Evolutionary conservation across 2,797 vertebrate species (phyloP), one percentile per base, ranked within the genome.

Genomic region (Pseudomugil tenellus): DNA sequence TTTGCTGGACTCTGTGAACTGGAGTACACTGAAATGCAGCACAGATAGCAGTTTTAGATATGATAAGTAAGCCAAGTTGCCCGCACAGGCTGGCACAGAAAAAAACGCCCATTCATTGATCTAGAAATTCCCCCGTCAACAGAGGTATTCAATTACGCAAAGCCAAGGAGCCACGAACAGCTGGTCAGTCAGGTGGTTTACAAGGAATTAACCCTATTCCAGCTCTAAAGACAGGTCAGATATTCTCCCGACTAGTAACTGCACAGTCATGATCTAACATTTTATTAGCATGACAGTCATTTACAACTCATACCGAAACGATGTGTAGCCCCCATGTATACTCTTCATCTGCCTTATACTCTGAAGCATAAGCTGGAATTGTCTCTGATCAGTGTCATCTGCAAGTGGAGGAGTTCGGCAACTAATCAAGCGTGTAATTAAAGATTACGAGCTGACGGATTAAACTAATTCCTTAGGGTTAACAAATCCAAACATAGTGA

Each of bases 341-440:
- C 29, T 25, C 13, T 37, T 59, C 14, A 12, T 54, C 21, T 32
- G 48, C 41, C 31, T 35, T 29, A 58, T 29, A 48, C 63, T 29
- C 14, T 11, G 31, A 77, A 16, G 13, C 41, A 41, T 39, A 70
- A 70, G 72, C 9, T 41, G 58, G 32, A 21, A 34, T 9, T 62
- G 61, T 63, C 74, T 53, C 56, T 0, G 29, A 84, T 85, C 75
- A 62, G 72, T 67, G 69, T 74, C 70, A 65, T 79, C 64, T 37
- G 55, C 43, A 60, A 80, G 77, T 23, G 55, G 63, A 43, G 4
- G 4, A 26, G 43, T 56, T 77, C 58, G 65, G 67, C 31, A 63
- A 65, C 79, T 80, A 88, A 87, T 88, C 77, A 67, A 66, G 77
- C 66, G 51, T 66, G 80, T 84, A 81, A 89, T 90, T 85, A 87